Base-by-base conservation (phyloP, 2,888 invertebrate species). In the Pseudanteris insignis region DNA sequence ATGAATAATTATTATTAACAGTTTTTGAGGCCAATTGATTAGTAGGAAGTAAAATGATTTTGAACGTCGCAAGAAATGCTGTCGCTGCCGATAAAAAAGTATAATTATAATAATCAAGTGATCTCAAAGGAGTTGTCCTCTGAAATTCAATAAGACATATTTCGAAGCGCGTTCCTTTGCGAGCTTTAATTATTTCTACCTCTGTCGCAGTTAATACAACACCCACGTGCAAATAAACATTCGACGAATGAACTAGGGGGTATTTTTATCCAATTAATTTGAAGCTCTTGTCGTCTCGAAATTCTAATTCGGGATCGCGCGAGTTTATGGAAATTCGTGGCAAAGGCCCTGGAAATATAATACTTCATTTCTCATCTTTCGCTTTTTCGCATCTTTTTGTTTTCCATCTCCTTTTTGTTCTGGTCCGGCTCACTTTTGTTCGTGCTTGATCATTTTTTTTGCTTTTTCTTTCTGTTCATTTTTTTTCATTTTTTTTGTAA, bases 321-420 rank as follows among this genome's bases (percentile, higher is more conserved):
- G 33, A 43, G 43, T 60, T 55, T 57, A 62, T 57, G 55, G 47
- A 46, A 51, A 62, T 57, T 46, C 57, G 38, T 15, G 12, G 18
- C 51, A 38, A 50, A 54, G 51, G 40, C 46, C 55, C 11, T 44
- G 41, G 55, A 62, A 46, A 55, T 33, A 51, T 62, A 62, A 62
- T 51, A 50, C 62, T 50, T 55, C 55, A 46, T 55, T 55, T 55
- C 55, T 50, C 48, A 25, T 55, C 50, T 55, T 50, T 29, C 28
- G 30, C n/a, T 32, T 36, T 28, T 41, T 55, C n/a, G n/a, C n/a
- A n/a, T n/a, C n/a, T 55, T 55, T 44, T 33, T 32, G 40, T 41
- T 8, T 7, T 6, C 40, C 29, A 6, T 24, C 33, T 38, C 33
- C 29, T 25, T 38, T 33, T 32, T 11, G 4, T n/a, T 11, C 26